Base-by-base conservation (phyloP, 2,888 invertebrate species). In the Drosophila demipolita region DNA sequence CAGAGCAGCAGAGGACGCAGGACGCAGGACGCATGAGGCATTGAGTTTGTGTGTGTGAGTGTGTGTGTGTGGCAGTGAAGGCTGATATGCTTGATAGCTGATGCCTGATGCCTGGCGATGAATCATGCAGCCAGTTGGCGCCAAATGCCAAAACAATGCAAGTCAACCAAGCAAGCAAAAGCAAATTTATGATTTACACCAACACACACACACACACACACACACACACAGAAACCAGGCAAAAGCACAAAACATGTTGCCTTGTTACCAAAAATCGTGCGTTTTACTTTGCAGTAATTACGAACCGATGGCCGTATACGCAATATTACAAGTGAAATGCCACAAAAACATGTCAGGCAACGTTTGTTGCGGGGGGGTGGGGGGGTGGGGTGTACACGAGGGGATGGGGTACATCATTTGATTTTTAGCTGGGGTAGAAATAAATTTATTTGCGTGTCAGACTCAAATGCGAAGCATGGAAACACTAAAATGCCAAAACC, bases 71-170 rank as follows among this genome's bases (percentile, higher is more conserved):
- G 69, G 45, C 45, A 55, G 60, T 63, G 53, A 42, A 42, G 40
- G 57, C 57, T 20, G 57, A 42, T 57, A 23, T 60, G 59, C 59
- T 57, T 57, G 57, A 57, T 57, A 55, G 55, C 50, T 55, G 55
- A 45, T 73, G 67, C 60, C 50, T 55, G 55, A 45, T 73, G 67
- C 60, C 57, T 59, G 59, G 53, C 84, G 82, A 84, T 84, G 84
- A 84, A 84, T 84, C 84, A 87, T 71, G 80, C 84, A 80, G 87
- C 84, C 85, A 87, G 80, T 82, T 87, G 84, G 85, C 84, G 87
- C 84, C 84, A 82, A 87, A 87, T 84, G 85, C 78, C 85, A 82
- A 85, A 85, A 85, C 84, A 87, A 87, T 85, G 84, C 87, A 84
- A 78, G 52, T 66, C 66, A 67, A 62, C 68, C 57, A 71, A 65